Percentiles rank a stretch among this genome's conserved stretches.
phyloP scores from a whole-genome alignment of 2,113 vertebrate species.

The Tychaedon coryphoeus region DNA sequence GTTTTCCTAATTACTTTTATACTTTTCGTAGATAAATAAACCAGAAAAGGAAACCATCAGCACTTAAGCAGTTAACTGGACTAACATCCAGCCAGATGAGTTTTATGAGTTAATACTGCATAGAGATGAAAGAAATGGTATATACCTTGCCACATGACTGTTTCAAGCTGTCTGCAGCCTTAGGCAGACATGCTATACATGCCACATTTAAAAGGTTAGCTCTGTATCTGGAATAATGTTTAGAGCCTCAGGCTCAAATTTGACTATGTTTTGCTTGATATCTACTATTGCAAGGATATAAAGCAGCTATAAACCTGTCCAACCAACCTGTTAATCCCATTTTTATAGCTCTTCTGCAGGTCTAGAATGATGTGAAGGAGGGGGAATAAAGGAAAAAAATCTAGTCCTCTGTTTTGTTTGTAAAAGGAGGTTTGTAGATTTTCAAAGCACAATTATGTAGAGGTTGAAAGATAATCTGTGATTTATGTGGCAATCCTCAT shows the following conservation, averaged over 20 bases:
- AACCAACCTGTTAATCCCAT: not conserved
- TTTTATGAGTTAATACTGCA: not conserved
- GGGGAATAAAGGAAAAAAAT: not conserved
- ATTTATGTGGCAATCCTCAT: not conserved
- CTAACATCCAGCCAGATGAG: not conserved
- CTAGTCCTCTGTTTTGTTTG: not conserved
- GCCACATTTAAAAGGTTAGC: slow-evolving; percentile 31
- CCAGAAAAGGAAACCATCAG: not conserved
- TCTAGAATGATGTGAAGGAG: not conserved
- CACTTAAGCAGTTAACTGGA: not conserved
- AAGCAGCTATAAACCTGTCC: slow-evolving; percentile 19
- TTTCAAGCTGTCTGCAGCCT: slow-evolving; percentile 16
- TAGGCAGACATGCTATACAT: not conserved
- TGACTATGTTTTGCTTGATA: slow-evolving; percentile 18
- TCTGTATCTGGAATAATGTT: not conserved
- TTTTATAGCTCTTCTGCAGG: not conserved
- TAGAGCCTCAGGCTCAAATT: slow-evolving; percentile 5
- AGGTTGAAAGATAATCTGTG: not conserved
- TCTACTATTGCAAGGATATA: not conserved
- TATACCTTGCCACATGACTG: not conserved
- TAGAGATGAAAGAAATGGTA: not conserved
- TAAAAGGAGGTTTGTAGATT: not conserved
- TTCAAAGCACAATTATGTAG: not conserved
- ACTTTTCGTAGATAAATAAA: not conserved
- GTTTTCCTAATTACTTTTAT: not conserved